Evolutionary conservation across 2,888 invertebrate genomes (phyloP), one percentile per base, ranked within the genome.

Genomic region (Ichneumoninae sp.): DNA sequence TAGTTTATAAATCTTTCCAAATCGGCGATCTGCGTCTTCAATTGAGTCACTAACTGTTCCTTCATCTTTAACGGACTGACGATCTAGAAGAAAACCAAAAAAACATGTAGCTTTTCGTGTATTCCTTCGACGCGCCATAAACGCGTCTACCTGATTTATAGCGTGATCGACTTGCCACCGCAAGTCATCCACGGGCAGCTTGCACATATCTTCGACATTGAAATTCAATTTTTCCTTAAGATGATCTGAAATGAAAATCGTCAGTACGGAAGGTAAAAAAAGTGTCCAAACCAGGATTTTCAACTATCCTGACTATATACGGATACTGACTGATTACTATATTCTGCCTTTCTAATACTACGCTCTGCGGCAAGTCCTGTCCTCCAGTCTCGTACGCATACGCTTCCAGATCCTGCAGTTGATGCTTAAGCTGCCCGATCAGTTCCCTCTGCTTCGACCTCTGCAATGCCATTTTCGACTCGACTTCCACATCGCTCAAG

Each of bases 1-100:
- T 99, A 97, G 89, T 97, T 96, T 88, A 99, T 99, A 92, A 99
- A 99, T 87, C 99, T 96, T 93, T 99, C 99, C 94, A 99, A 95
- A 94, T 99, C 99, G 62, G 97, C 96, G 77, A 99, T 98, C 94
- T 99, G 99, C 0, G 98, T 98, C 94, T 99, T 99, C 26, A 99
- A 94, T 94, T 99, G 99, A 66, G 96, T 95, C 26, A 99, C 98
- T 22, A 99, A 95, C 94, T 99, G 98, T 91, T 99, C 99, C 94
- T 99, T 99, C 94, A 99, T 98, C 93, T 98, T 97, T 85, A 98
- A 95, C 19, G 98, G 98, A 89, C 98, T 98, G 26, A 99, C 97
- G 91, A 99, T 96, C 96, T 96, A 86, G 66, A 75, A 50, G 44
- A 50, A n/a, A 33, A 16, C 4, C 0, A 6, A 50, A 72, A 54